Evolutionary conservation across 2,113 vertebrate genomes (phyloP), one percentile per base, ranked within the genome.

Genomic region (Lepisosteus osseus): DNA sequence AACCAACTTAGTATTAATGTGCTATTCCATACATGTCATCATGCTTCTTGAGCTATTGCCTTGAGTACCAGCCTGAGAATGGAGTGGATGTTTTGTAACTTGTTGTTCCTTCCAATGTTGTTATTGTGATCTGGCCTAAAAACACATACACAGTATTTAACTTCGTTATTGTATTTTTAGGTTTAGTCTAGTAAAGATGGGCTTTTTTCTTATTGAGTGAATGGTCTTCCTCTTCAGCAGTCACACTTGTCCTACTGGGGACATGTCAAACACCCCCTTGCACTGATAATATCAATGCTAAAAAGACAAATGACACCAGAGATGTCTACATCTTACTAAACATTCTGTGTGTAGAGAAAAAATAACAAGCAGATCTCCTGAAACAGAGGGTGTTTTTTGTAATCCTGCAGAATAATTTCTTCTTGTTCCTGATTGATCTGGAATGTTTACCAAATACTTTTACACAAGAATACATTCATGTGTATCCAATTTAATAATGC

Each of bases 191-290:
- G 80, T 84, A 72, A 77, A 87, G 74, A 87, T 82, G 84, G 67
- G 77, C 65, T 72, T 69, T 77, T 77, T 76, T 74, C 41, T n/a
- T 45, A 45, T 43, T 64, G 8, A 78, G 64, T 80, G 79, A 82
- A 75, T 78, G 79, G 75, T 83, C 82, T 89, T 90, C 84, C 85
- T 86, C 82, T 43, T 7, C 76, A 87, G 85, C 85, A 88, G 86
- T 86, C 82, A 86, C 73, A 75, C 77, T 78, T 80, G 3, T 13
- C 56, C 56, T n/a, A 13, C 12, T 59, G 3, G 1, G 56, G 7
- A 59, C 11, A 14, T 59, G 12, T 59, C 11, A 59, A 29, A 29
- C 29, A 29, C 29, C 29, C 1, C 29, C 29, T 29, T 29, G 29
- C 11, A 59, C 12, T 4, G 11, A n/a, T 4, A 59, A 12, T 29